These are phyloP conservation scores for Adelognathus sp. DNA, from an alignment of 2,888 invertebrate species.

Conservation along the genomic window DNA sequence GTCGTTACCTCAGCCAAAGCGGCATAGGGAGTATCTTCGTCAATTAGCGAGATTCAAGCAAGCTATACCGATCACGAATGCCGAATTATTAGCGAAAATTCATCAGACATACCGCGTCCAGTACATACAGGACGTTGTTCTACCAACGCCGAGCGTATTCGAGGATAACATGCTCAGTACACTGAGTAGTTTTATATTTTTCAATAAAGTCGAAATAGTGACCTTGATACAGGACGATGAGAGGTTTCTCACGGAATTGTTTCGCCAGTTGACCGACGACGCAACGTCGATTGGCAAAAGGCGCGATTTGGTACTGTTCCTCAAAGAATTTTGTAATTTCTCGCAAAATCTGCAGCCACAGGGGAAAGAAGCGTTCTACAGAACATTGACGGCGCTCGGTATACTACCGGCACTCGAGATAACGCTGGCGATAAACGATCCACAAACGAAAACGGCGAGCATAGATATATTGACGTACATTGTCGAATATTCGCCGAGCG, in stretches of 20 bases:
- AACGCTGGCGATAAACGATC: slow-evolving; percentile 95
- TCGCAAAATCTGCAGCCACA: slow-evolving; percentile 99
- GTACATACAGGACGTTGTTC: slow-evolving; percentile 99
- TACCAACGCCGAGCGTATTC: slow-evolving; percentile 99
- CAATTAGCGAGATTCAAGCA: slow-evolving; percentile 96
- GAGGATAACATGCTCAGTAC: slow-evolving; percentile 99
- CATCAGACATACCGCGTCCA: slow-evolving; percentile 99
- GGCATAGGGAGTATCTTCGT: slow-evolving; percentile 97
- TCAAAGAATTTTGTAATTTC: slow-evolving; percentile 99
- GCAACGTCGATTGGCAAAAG: slow-evolving; percentile 92
- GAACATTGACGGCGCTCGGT: slow-evolving; percentile 94
- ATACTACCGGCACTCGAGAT: slow-evolving; percentile 95
- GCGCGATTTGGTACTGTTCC: slow-evolving; percentile 96
- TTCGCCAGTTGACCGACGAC: slow-evolving; percentile 95
- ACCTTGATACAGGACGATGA: slow-evolving; percentile 99
- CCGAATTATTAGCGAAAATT: slow-evolving; percentile 97
- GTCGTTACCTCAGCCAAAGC: slow-evolving; percentile 90
- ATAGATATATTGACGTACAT: slow-evolving; percentile 99
- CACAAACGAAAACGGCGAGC: slow-evolving; percentile 96
- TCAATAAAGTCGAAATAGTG: slow-evolving; percentile 99
- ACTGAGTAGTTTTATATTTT: slow-evolving; percentile 99
- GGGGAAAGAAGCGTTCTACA: slow-evolving; percentile 98
- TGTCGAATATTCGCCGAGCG: slow-evolving; percentile 98
- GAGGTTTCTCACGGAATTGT: slow-evolving; percentile 96
- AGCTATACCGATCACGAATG: slow-evolving; percentile 97